Evolutionary conservation across 1,140 invertebrate species (phyloP).

Genomic region (Trichonephila clavata): DNA sequence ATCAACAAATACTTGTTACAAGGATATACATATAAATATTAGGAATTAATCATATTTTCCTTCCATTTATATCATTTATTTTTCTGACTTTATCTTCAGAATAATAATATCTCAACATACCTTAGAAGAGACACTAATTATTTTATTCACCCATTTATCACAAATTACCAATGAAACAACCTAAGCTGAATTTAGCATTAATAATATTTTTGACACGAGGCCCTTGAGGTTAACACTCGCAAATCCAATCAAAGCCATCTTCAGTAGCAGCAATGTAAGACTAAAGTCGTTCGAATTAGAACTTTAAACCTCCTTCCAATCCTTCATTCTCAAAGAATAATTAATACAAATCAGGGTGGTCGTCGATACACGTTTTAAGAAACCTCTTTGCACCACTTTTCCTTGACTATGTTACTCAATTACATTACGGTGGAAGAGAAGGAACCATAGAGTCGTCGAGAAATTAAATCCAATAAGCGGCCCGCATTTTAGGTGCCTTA

Average conservation of each 20-base stretch:
- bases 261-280: background rate
- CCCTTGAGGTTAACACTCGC: background rate
- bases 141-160: too few species aligned
- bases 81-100: too few species aligned
- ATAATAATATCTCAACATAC: too few species aligned
- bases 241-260: background rate
- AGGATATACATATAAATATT: too few species aligned
- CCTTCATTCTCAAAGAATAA: conserved; percentile 14
- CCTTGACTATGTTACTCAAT: background rate
- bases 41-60: too few species aligned
- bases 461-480: conserved; percentile 69
- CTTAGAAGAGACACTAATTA: too few species aligned
- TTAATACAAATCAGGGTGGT: conserved; percentile 28
- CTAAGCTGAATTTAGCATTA: too few species aligned
- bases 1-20: too few species aligned
- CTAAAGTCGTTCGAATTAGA: background rate
- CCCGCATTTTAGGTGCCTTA: conserved; percentile 19
- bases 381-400: conserved; percentile 41
- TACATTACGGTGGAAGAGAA: conserved; percentile 2
- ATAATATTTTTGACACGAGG: too few species aligned
- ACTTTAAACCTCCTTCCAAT: background rate
- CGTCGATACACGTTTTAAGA: conserved; percentile 11
- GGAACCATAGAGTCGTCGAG: conserved; percentile 6
- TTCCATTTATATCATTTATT: too few species aligned
- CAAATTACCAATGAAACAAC: too few species aligned